Evolutionary conservation across 2,888 invertebrate species (phyloP).

Genomic region (Tetrapedia diversipes): DNA sequence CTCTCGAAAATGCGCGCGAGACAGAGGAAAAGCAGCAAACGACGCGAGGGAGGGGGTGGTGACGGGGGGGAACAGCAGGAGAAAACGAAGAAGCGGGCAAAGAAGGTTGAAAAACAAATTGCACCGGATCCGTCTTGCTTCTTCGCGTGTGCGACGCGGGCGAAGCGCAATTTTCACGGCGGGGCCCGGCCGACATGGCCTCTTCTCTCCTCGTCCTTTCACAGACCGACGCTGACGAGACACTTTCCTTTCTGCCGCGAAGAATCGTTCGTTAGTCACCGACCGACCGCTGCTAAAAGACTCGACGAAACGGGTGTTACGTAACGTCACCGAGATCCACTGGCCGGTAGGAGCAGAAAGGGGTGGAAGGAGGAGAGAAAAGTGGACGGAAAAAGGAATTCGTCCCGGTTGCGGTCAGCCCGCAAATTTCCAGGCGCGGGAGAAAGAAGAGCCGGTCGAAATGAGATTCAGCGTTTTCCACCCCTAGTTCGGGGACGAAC

Average conservation of each 20-base stretch:
- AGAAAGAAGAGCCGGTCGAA: slow-evolving; percentile 16
- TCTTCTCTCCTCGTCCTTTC: slow-evolving; percentile 73
- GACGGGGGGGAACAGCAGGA: not conserved
- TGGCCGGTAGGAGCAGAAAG: slow-evolving; percentile 6
- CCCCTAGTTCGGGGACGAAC: slow-evolving; percentile 17
- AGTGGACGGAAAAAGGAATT: slow-evolving; percentile 14
- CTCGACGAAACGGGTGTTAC: slow-evolving; percentile 64
- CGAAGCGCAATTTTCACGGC: slow-evolving; percentile 73
- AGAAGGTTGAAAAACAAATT: slow-evolving; percentile 77
- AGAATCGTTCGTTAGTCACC: slow-evolving; percentile 77
- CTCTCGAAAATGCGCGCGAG: slow-evolving; percentile 43
- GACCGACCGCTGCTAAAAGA: slow-evolving; percentile 58
- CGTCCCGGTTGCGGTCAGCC: slow-evolving; percentile 38
- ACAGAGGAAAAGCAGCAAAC: not conserved
- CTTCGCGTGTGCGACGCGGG: slow-evolving; percentile 52
- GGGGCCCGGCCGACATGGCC: slow-evolving; percentile 70
- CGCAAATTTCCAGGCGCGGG: slow-evolving; percentile 45
- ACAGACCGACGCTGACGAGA: slow-evolving; percentile 71
- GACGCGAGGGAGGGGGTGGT: not conserved
- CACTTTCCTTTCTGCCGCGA: slow-evolving; percentile 76
- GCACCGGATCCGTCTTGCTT: slow-evolving; percentile 65
- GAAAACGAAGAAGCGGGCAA: slow-evolving; percentile 53
- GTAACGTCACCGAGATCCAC: slow-evolving; percentile 34
- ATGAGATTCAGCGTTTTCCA: slow-evolving; percentile 57
- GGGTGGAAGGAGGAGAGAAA: slow-evolving; percentile 2